Base-by-base conservation (phyloP, 2,113 vertebrate genomes). In the Rhinolophus sinicus region DNA sequence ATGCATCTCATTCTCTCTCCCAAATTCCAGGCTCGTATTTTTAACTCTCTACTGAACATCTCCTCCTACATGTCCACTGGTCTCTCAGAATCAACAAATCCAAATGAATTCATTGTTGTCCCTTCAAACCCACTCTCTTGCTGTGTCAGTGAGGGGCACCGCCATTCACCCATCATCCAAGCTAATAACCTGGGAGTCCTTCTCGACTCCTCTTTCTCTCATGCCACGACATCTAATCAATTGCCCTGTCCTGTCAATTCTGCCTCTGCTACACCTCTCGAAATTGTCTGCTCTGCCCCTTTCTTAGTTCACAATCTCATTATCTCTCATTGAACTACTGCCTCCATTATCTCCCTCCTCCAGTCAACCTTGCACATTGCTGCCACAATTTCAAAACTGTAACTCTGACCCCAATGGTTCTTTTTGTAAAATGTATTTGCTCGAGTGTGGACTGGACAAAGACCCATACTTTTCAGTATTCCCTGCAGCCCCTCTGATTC, bases 251-350 rank as follows among this genome's bases (percentile, higher is more conserved):
- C 73, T 26, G 30, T 93, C 96, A 90, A 72, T 96, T 93, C 76
- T 38, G 18, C 52, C 80, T 84, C 52, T 0, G 5, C 35, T n/a
- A 14, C 33, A 28, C 54, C 14, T 52, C 85, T 92, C 56, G 33
- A n/a, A 35, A 88, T 62, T 65, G 77, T 88, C 91, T 38, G 69
- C 88, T 78, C 84, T 95, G 86, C 86, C 77, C 44, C 69, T 94
- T 92, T 69, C 89, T 91, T 95, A 56, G 77, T 95, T 86, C 91
- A 69, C n/a, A 75, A 67, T 38, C 76, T 95, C 91, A 70, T 93
- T 92, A 89, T 92, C 77, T 92, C 93, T 97, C 93, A 93, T 56
- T 83, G 95, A 95, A 75, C 82, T 30, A 7, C 50, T 70, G 72
- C 35, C 76, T 94, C 40, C 38, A 18, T 93, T 73, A 69, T 58